Percentiles rank a stretch among this genome's conserved stretches.
Evolutionary conservation across 1,140 invertebrate genomes (phyloP).

Genomic region (Dreissena polymorpha): DNA sequence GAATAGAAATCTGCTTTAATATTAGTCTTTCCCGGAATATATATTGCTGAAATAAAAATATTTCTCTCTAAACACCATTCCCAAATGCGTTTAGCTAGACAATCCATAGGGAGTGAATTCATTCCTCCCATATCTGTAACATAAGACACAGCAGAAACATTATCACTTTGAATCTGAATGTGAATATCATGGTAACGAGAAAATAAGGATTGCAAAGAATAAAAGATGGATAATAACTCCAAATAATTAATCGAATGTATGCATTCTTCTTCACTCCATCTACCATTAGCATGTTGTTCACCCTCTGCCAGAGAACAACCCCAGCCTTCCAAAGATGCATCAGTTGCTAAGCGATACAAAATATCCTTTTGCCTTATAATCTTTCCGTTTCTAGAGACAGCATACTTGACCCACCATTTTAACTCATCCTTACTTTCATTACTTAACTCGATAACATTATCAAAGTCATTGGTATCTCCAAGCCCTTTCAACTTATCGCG

Average conservation of each 20-base stretch:
- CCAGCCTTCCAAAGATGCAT: constrained; percentile 17
- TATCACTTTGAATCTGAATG: constrained; percentile 10
- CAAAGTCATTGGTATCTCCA: not conserved
- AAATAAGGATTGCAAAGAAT: constrained; percentile 6
- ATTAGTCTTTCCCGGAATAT: constrained; percentile 49
- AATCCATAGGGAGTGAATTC: not conserved
- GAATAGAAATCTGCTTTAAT: constrained; percentile 47
- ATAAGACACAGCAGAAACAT: constrained; percentile 42
- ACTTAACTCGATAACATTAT: not conserved
- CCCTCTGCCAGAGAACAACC: not conserved
- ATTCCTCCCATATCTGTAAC: constrained; percentile 45
- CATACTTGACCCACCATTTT: constrained; percentile 7
- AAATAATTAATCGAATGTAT: constrained; percentile 17
- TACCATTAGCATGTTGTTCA: not conserved
- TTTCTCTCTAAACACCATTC: constrained; percentile 37
- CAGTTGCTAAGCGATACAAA: not conserved
- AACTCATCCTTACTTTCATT: not conserved
- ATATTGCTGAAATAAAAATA: constrained; percentile 28
- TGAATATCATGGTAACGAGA: not conserved
- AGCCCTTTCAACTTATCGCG: not conserved
- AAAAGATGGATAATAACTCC: constrained; percentile 18
- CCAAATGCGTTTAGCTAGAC: constrained; percentile 27
- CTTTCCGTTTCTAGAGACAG: not conserved
- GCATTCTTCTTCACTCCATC: not conserved
- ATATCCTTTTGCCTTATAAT: not conserved